phyloP scores from a whole-genome alignment of 2,888 invertebrate genomes.

The Lepidochrysops patricia region DNA sequence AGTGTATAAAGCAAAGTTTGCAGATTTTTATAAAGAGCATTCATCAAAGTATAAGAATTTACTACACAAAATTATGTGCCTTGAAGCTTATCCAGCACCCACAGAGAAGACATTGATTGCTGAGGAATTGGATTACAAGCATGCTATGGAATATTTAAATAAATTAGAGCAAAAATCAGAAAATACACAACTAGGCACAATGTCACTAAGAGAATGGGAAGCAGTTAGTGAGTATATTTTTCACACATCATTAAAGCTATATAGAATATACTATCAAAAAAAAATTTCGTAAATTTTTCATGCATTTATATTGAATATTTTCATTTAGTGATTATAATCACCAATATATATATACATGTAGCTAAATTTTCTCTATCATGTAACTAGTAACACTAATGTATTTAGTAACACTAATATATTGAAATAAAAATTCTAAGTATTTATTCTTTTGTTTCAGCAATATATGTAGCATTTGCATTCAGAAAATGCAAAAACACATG shows the following conservation, averaged over 20 bases:
- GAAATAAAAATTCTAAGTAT: no score
- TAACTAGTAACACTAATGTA: no score
- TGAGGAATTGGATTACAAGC: constrained; percentile 79
- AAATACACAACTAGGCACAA: constrained; percentile 80
- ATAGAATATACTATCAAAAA: no score
- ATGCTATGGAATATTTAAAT: constrained; percentile 77
- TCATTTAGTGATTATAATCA: no score
- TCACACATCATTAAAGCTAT: background rate
- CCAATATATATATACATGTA: no score
- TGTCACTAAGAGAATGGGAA: constrained; percentile 94
- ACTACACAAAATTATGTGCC: constrained; percentile 84
- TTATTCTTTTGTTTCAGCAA: constrained; percentile 66
- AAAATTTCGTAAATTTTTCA: no score
- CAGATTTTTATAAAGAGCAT: constrained; percentile 83
- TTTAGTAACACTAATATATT: no score
- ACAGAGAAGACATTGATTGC: constrained; percentile 71
- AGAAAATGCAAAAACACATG: constrained; percentile 80
- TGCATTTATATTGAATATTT: no score
- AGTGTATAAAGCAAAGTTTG: constrained; percentile 81
- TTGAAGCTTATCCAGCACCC: constrained; percentile 86
- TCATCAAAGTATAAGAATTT: constrained; percentile 61
- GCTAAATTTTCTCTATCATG: no score
- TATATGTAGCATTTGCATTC: constrained; percentile 86
- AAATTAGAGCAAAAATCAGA: constrained; percentile 46
- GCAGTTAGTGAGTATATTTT: constrained; percentile 82